A percentile compares a stretch with the other conserved stretches of the same genome.
Conservation (phyloP, 92 coral and sea anemone species). For the Porites lobata region DNA sequence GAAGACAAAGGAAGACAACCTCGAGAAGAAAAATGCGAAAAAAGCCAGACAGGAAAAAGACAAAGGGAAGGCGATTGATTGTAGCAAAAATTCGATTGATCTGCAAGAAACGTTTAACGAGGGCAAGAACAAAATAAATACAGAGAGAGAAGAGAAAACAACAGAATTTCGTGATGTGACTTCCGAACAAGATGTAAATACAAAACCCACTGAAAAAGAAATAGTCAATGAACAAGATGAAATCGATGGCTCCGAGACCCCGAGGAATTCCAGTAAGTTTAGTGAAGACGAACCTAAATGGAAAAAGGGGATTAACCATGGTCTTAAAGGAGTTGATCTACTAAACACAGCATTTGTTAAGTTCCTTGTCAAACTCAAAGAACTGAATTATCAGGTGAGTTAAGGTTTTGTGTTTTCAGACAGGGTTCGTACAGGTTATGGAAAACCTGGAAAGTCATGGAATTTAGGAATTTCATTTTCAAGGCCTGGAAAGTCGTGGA, state of each 20-base stretch:
- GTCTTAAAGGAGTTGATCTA: slow-evolving; percentile 42
- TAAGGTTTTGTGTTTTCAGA: neutral
- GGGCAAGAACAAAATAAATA: slow-evolving; percentile 7
- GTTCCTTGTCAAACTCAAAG: slow-evolving; percentile 59
- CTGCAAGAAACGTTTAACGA: neutral
- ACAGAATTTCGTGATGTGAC: neutral
- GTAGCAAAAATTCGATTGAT: neutral
- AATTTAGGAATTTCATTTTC: too few species aligned
- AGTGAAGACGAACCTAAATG: slow-evolving; percentile 24
- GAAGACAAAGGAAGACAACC: too few species aligned
- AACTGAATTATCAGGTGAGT: slow-evolving; percentile 73
- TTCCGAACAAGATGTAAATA: neutral
- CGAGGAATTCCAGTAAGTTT: neutral
- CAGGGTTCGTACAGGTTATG: neutral
- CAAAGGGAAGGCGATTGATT: neutral
- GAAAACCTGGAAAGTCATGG: too few species aligned
- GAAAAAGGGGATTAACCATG: slow-evolving; percentile 3
- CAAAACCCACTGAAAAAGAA: neutral
- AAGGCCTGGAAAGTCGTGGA: too few species aligned
- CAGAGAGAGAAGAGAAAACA: neutral
- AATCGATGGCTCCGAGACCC: neutral
- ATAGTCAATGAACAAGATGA: neutral
- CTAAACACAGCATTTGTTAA: slow-evolving; percentile 31
- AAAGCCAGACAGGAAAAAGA: neutral
- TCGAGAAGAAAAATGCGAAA: neutral